Conservation (phyloP, 2,797 vertebrate genomes). For the Xyrichtys novacula region DNA sequence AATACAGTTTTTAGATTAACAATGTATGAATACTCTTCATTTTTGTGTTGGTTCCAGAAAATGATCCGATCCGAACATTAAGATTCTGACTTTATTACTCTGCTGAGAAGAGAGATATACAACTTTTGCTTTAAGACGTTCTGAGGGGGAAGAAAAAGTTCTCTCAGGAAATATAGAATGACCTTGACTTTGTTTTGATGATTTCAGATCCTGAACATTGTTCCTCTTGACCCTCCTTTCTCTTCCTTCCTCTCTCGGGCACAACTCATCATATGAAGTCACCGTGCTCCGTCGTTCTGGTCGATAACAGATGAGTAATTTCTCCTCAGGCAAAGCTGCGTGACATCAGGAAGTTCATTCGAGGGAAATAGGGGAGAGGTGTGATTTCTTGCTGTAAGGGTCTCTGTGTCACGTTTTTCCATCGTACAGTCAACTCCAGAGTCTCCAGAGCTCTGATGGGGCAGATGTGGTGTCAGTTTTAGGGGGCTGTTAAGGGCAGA, state of each 20-base stretch:
- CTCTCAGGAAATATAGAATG: slow-evolving; percentile 24
- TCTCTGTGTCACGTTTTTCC: slow-evolving; percentile 32
- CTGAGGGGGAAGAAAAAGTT: background rate
- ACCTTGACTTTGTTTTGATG: slow-evolving; percentile 28
- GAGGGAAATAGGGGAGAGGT: slow-evolving; percentile 55
- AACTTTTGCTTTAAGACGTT: slow-evolving; percentile 2
- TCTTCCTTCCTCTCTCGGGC: slow-evolving; percentile 42
- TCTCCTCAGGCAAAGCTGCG: slow-evolving; percentile 47
- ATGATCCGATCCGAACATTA: too few species aligned
- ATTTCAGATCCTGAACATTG: slow-evolving; percentile 50
- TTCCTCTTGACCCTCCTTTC: slow-evolving; percentile 34
- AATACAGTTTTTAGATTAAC: too few species aligned
- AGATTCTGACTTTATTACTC: too few species aligned
- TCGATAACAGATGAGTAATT: slow-evolving; percentile 70
- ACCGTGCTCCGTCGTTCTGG: slow-evolving; percentile 48
- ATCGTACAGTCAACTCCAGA: background rate
- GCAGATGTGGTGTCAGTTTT: slow-evolving; percentile 1
- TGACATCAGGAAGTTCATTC: slow-evolving; percentile 64
- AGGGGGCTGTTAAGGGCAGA: background rate
- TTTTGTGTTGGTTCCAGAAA: too few species aligned
- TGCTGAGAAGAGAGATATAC: background rate
- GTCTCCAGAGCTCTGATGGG: slow-evolving; percentile 1
- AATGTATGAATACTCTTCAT: too few species aligned
- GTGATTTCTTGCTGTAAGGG: slow-evolving; percentile 42
- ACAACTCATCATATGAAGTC: slow-evolving; percentile 70